phyloP scores from a whole-genome alignment of 2,888 invertebrate genomes.

The Micoletzkya japonica region DNA sequence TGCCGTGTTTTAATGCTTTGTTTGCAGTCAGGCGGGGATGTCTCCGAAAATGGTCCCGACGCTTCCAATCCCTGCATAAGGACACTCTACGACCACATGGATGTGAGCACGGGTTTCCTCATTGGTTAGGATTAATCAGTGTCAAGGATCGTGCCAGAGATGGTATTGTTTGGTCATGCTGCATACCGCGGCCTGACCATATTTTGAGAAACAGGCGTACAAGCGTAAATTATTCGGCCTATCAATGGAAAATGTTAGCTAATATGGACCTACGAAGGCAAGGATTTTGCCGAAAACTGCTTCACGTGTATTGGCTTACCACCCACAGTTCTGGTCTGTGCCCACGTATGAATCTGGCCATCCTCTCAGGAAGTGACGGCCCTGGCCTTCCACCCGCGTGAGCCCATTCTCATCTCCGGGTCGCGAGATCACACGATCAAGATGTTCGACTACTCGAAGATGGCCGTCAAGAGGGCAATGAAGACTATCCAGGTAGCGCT shows the following conservation, averaged over 20 bases:
- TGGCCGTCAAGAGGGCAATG: slow-evolving; percentile 95
- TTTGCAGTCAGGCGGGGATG: slow-evolving; percentile 32
- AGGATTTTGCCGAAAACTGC: not conserved
- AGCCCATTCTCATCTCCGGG: slow-evolving; percentile 90
- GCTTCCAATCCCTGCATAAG: slow-evolving; percentile 90
- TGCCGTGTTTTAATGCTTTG: not conserved
- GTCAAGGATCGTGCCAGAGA: too few relatives aligned
- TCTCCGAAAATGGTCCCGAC: slow-evolving; percentile 66
- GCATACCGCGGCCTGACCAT: too few relatives aligned
- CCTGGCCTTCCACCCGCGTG: slow-evolving; percentile 92
- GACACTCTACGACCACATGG: slow-evolving; percentile 93
- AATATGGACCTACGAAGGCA: not conserved
- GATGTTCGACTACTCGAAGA: slow-evolving; percentile 95
- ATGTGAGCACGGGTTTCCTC: slow-evolving; percentile 66
- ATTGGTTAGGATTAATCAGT: slow-evolving; percentile 15
- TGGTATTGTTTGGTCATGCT: too few relatives aligned
- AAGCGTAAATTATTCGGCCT: too few relatives aligned
- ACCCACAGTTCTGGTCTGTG: not conserved
- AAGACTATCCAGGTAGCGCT: slow-evolving; percentile 81
- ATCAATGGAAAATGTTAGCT: not conserved
- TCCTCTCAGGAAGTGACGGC: slow-evolving; percentile 82
- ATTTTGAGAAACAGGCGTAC: too few relatives aligned
- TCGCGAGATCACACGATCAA: slow-evolving; percentile 91
- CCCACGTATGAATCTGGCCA: not conserved
- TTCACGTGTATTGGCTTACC: not conserved